Evolutionary conservation across 1,140 invertebrate species (phyloP), one percentile per base, ranked within the genome.

Genomic region (Metopolophium dirhodum): DNA sequence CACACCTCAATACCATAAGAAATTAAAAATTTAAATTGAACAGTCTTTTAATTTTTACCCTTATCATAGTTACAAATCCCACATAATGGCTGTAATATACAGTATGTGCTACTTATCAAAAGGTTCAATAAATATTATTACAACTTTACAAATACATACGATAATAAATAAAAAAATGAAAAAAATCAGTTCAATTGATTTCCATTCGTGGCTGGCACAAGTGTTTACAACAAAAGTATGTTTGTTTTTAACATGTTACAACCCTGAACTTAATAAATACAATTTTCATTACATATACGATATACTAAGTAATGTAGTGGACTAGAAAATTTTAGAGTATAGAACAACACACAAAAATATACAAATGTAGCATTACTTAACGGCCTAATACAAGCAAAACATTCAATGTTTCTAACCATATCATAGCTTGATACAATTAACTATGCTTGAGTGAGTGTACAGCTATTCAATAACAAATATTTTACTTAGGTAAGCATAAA

Each of bases 41-140:
- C 91, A 93, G 91, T 93, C 91, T 93, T 93, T 82, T 93, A 57
- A 54, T 93, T 61, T 86, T 83, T 86, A 93, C 82, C 91, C 82
- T 93, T 93, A 93, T 86, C 91, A 26, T 85, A 85, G 82, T 93
- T 93, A 85, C 82, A 85, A 47, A 54, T 83, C 82, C 47, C 77
- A 93, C 35, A 93, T 8, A 85, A 93, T n/a, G 30, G n/a, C n/a
- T 11, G 11, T 83, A 83, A 83, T 83, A 37, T 83, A 92, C 90
- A 92, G 68, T 30, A 49, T 18, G 1, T 77, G n/a, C 45, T 51
- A 92, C 77, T 83, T 14, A 47, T 61, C 35, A 47, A 45, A 91
- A 92, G 11, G 30, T 45, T 45, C 26, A 92, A 49, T 92, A 3
- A 61, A 35, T 77, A 47, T n/a, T 82, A 91, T 82, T 49, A 37